phyloP scores from a whole-genome alignment of 2,888 invertebrate genomes.

The Bunonema sp. region DNA sequence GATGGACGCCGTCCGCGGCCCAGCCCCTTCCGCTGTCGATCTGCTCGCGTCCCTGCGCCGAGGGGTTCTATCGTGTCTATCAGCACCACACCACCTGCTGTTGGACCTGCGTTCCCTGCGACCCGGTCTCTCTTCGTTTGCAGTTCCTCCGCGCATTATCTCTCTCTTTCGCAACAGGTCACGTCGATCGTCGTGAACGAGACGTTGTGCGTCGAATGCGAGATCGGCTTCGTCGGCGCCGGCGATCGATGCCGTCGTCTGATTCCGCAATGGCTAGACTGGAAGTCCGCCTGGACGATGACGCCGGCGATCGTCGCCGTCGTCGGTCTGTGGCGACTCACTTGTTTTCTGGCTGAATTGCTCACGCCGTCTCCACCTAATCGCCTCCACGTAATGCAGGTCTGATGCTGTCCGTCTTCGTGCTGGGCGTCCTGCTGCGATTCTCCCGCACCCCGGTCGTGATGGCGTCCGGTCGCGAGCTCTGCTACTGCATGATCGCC shows the following conservation, averaged over 20 bases:
- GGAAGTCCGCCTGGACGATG: constrained; percentile 55
- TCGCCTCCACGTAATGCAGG: no score
- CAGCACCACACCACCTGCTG: constrained; percentile 53
- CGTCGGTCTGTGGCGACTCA: no score
- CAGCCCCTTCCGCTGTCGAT: constrained; percentile 54
- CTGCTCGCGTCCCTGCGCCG: constrained; percentile 56
- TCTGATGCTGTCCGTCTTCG: constrained; percentile 54
- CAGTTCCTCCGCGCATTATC: no score
- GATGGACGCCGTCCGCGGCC: no score
- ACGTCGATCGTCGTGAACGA: constrained; percentile 54
- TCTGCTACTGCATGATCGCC: constrained; percentile 59
- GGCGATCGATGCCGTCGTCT: neutral
- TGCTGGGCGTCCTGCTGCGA: constrained; percentile 56
- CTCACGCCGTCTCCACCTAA: no score
- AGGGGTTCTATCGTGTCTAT: constrained; percentile 53
- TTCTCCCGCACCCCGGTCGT: constrained; percentile 56
- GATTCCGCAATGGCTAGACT: neutral
- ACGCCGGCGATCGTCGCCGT: constrained; percentile 56
- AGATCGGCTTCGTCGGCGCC: constrained; percentile 18
- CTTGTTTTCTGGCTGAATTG: no score
- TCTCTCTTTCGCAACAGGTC: no score
- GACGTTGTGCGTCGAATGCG: constrained; percentile 43
- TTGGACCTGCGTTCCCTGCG: constrained; percentile 60
- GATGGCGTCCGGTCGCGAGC: constrained; percentile 63
- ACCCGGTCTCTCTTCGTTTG: no score